These are phyloP conservation scores for Heliconius ethilla DNA, from an alignment of 2,888 invertebrate species.

Conservation along the genomic window DNA sequence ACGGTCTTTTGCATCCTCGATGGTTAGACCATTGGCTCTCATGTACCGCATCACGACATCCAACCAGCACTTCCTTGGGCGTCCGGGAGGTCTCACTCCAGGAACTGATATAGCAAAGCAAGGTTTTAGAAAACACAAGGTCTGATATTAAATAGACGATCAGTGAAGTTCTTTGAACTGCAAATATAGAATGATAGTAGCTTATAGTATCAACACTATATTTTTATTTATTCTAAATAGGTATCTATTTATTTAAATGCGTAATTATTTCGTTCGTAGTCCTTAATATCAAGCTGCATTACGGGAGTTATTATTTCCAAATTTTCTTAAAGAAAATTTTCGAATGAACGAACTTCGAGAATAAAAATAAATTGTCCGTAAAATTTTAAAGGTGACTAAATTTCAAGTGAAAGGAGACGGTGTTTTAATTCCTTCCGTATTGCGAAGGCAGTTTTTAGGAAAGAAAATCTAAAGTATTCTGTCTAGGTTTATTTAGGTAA, in stretches of 20 bases:
- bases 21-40: too few relatives aligned
- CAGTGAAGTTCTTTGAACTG: neutral
- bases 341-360: conserved; percentile 41
- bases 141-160: too few relatives aligned
- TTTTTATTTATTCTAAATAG: neutral
- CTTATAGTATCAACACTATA: neutral
- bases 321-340: conserved; percentile 33
- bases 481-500: neutral
- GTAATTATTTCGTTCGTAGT: neutral
- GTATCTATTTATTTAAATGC: neutral
- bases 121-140: too few relatives aligned
- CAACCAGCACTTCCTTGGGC: too few relatives aligned
- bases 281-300: conserved; percentile 26
- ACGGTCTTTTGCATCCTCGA: too few relatives aligned
- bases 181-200: neutral
- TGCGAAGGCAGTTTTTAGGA: conserved; percentile 26
- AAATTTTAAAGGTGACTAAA: conserved; percentile 43
- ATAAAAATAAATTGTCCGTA: conserved; percentile 42
- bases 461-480: conserved; percentile 20
- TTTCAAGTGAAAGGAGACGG: conserved; percentile 37
- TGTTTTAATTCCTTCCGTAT: conserved; percentile 38
- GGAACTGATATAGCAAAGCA: too few relatives aligned
- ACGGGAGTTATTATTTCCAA: conserved; percentile 33
- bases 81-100: too few relatives aligned
- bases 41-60: too few relatives aligned